Evolutionary conservation across 2,888 invertebrate genomes (phyloP).

Genomic region (Sphaeridia pumilis): DNA sequence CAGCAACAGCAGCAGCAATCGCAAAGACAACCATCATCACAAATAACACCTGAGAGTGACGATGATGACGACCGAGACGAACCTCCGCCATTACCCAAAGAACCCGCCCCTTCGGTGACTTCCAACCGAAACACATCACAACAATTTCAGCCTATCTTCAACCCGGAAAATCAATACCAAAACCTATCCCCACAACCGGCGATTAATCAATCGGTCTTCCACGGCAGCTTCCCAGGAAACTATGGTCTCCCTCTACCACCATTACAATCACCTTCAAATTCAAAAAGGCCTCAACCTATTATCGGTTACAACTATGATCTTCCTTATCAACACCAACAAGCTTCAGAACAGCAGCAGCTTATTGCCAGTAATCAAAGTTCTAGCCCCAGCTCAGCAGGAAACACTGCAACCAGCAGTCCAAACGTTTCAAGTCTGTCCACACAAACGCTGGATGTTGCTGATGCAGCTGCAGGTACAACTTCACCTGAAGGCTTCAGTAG

Average conservation of each 20-base stretch:
- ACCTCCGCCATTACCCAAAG: background rate
- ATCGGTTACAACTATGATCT: background rate
- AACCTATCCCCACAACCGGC: too few species aligned
- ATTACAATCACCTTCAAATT: background rate
- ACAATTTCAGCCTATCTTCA: background rate
- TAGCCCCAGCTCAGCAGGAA: background rate
- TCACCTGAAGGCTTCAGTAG: too few species aligned
- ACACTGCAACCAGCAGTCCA: background rate
- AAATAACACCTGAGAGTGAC: background rate
- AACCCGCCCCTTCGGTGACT: constrained; percentile 3
- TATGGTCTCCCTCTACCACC: constrained; percentile 1
- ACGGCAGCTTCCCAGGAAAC: constrained; percentile 10
- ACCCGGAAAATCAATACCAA: background rate
- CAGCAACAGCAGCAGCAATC: background rate
- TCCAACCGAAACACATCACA: background rate
- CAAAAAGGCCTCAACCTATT: too few species aligned
- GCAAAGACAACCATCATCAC: background rate
- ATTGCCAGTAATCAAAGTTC: background rate
- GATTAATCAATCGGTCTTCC: too few species aligned
- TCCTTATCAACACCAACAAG: too few species aligned
- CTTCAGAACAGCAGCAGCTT: too few species aligned
- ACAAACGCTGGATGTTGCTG: background rate
- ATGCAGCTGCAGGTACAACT: background rate
- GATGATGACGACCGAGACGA: too few species aligned
- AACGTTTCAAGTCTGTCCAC: background rate